These are phyloP conservation scores for Bolinopsis microptera DNA, from an alignment of 37 sponge, comb jelly and placozoan genomes.

Conservation along the genomic window DNA sequence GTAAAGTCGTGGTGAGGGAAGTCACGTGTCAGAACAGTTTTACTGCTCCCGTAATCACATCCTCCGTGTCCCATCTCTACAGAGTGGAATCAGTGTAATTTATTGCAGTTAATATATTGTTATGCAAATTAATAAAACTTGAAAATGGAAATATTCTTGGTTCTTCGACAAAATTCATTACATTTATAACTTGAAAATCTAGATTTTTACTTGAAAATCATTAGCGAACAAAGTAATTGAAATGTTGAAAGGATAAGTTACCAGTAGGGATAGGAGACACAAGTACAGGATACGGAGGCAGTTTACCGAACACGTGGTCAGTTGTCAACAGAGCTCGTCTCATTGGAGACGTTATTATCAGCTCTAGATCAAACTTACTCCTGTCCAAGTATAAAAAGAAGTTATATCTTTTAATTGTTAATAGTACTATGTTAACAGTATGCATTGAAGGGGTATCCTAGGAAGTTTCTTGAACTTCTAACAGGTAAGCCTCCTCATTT, in stretches of 20 bases:
- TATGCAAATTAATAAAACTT: no score
- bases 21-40: neutral
- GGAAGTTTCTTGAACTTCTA: no score
- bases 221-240: neutral
- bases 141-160: no score
- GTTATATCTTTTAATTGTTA: no score
- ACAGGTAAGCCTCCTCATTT: no score
- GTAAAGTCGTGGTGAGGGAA: slow-evolving; percentile 19
- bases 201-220: neutral
- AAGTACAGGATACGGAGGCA: neutral
- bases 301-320: neutral
- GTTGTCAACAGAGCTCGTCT: slow-evolving; percentile 19
- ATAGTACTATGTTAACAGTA: no score
- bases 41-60: neutral
- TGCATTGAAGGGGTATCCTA: no score
- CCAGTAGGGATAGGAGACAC: neutral
- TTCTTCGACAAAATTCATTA: no score
- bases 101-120: no score
- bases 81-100: neutral
- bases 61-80: neutral
- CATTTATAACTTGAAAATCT: no score
- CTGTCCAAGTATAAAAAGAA: no score
- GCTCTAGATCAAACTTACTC: neutral
- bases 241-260: no score
- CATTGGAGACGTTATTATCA: slow-evolving; percentile 25